These are phyloP conservation scores for Neomorphus geoffroyi DNA, from an alignment of 2,797 vertebrate species.

Conservation along the genomic window DNA sequence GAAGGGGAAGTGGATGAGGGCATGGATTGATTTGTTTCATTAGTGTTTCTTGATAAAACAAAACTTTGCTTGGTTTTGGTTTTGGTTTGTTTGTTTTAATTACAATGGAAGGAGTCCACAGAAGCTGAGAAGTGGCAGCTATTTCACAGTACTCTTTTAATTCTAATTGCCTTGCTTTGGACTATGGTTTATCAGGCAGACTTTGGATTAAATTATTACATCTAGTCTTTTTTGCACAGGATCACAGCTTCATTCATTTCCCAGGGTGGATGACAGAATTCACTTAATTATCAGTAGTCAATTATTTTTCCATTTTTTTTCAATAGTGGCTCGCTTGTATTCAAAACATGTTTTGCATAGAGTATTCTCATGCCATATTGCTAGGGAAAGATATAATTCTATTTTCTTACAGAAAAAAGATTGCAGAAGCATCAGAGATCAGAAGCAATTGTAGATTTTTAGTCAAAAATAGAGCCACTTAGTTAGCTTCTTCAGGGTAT, in stretches of 20 bases:
- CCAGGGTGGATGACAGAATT: neutral
- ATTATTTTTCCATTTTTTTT: neutral
- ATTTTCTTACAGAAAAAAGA: neutral
- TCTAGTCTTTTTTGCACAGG: neutral
- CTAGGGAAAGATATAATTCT: neutral
- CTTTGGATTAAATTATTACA: neutral
- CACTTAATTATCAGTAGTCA: neutral
- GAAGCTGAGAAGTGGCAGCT: neutral
- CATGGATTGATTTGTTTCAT: neutral
- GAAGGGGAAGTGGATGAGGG: rapidly evolving
- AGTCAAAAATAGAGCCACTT: neutral
- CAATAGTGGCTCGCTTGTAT: neutral
- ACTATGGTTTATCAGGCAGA: neutral
- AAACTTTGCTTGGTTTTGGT: neutral
- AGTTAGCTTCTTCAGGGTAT: neutral
- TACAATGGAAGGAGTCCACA: neutral
- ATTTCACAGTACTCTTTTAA: neutral
- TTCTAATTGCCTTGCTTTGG: neutral
- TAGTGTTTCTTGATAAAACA: neutral
- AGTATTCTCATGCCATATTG: neutral
- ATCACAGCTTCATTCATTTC: neutral
- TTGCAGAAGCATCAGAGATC: neutral
- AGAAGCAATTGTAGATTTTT: neutral
- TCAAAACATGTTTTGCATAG: neutral
- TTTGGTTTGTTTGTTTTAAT: neutral